Percentiles rank a stretch among this genome's conserved stretches.
Conservation (phyloP, 2,888 invertebrate genomes). For the Yponomeuta sedellus region DNA sequence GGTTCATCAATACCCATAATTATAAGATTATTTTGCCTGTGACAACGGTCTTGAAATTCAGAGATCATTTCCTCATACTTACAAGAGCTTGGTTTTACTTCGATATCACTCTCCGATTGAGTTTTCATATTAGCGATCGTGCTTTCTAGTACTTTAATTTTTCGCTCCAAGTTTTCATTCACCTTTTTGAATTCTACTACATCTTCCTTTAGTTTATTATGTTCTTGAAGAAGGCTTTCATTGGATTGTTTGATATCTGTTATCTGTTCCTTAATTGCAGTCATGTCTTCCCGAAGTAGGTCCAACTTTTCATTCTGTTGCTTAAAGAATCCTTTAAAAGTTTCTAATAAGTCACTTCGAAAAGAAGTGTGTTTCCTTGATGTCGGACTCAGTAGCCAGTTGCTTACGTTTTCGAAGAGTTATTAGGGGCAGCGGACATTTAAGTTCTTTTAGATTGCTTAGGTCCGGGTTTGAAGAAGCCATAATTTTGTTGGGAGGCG, state of each 20-base stretch:
- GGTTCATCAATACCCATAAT: slow-evolving; percentile 1
- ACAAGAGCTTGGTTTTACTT: neutral
- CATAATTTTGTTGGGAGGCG: neutral
- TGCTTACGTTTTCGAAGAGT: neutral
- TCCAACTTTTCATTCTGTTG: neutral
- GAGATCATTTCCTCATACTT: neutral
- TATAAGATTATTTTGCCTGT: neutral
- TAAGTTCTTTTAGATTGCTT: neutral
- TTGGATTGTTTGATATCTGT: neutral
- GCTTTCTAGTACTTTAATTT: neutral
- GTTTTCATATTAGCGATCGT: neutral
- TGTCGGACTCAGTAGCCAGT: neutral
- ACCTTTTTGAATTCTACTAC: neutral
- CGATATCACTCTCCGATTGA: neutral
- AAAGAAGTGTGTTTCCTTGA: neutral
- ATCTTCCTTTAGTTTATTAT: neutral
- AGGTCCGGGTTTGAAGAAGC: neutral
- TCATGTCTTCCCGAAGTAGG: neutral
- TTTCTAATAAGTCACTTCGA: neutral
- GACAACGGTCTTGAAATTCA: slow-evolving; percentile 5
- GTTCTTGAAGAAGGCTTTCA: neutral
- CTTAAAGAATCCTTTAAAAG: neutral
- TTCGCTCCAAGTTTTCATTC: neutral
- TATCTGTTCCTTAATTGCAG: slow-evolving; percentile 1
- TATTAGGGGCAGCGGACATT: neutral